A percentile compares a stretch with the other conserved stretches of the same genome.
These are phyloP conservation scores for Phalacrocorax aristotelis DNA, from an alignment of 2,113 vertebrate species.

Conservation along the genomic window DNA sequence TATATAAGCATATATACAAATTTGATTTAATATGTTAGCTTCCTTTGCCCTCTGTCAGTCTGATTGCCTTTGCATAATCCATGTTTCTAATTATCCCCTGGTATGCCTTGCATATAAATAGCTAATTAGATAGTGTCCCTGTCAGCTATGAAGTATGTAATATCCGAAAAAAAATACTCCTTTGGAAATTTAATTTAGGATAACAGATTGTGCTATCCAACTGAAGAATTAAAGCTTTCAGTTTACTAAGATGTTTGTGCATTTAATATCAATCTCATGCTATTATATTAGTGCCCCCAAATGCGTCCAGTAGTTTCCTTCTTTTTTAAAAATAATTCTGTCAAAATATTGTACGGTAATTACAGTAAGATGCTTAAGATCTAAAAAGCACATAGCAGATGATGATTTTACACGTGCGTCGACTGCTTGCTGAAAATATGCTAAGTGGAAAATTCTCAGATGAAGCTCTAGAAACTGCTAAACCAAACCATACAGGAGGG, in stretches of 20 bases:
- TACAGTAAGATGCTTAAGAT: neutral
- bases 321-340: neutral
- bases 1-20: slow-evolving; percentile 70
- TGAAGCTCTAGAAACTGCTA: neutral
- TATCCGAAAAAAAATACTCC: slow-evolving; percentile 71
- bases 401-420: neutral
- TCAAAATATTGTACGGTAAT: slow-evolving; percentile 15
- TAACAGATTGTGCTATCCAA: slow-evolving; percentile 73
- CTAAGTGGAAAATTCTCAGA: neutral
- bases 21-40: slow-evolving; percentile 75
- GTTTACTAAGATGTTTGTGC: slow-evolving; percentile 52
- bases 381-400: neutral
- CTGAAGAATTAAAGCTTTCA: slow-evolving; percentile 70
- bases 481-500: neutral
- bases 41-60: slow-evolving; percentile 74
- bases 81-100: slow-evolving; percentile 80
- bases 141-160: slow-evolving; percentile 76
- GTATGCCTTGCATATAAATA: slow-evolving; percentile 83
- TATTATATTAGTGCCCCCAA: slow-evolving; percentile 41
- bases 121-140: slow-evolving; percentile 81
- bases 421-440: neutral
- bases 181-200: slow-evolving; percentile 78
- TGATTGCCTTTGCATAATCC: slow-evolving; percentile 79
- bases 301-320: neutral
- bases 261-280: slow-evolving; percentile 57